Evolutionary conservation across 2,797 vertebrate species (phyloP).

Genomic region (Ctenochaetus hawaiiensis): DNA sequence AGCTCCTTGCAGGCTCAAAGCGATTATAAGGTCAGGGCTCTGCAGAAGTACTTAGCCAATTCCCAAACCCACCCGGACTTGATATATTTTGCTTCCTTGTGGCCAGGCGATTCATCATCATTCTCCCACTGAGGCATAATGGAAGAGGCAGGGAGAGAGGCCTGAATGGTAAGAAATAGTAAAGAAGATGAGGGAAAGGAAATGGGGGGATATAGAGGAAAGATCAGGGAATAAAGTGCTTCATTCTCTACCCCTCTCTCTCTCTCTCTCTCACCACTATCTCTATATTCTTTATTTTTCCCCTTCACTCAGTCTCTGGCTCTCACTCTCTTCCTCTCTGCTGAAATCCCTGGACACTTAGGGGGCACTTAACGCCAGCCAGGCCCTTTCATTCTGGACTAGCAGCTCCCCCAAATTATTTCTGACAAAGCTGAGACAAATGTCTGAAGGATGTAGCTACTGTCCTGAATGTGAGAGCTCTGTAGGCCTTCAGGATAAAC

Average conservation of each 20-base stretch:
- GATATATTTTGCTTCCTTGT: constrained; percentile 89
- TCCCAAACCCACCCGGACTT: constrained; percentile 89
- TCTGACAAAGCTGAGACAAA: constrained; percentile 85
- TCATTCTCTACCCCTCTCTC: constrained; percentile 39
- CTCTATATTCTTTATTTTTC: constrained; percentile 35
- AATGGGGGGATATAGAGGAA: constrained; percentile 67
- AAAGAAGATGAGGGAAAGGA: constrained; percentile 70
- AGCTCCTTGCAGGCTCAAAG: constrained; percentile 88
- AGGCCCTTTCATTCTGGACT: constrained; percentile 73
- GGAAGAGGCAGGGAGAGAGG: constrained; percentile 87
- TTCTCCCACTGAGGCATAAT: constrained; percentile 88
- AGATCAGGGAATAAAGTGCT: constrained; percentile 72
- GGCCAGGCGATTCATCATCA: constrained; percentile 95
- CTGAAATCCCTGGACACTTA: constrained; percentile 82
- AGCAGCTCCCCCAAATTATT: constrained; percentile 81
- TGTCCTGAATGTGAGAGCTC: constrained; percentile 55
- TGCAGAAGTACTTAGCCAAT: constrained; percentile 97
- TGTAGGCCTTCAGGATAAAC: constrained; percentile 46
- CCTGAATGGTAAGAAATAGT: constrained; percentile 87
- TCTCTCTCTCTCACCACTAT: constrained; percentile 32
- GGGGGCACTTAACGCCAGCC: constrained; percentile 81
- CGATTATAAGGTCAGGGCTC: constrained; percentile 91
- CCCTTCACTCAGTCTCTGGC: constrained; percentile 28
- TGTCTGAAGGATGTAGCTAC: constrained; percentile 78
- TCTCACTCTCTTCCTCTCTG: constrained; percentile 10